Evolutionary conservation across 2,113 vertebrate genomes (phyloP).

Genomic region (Phaethornis superciliosus): DNA sequence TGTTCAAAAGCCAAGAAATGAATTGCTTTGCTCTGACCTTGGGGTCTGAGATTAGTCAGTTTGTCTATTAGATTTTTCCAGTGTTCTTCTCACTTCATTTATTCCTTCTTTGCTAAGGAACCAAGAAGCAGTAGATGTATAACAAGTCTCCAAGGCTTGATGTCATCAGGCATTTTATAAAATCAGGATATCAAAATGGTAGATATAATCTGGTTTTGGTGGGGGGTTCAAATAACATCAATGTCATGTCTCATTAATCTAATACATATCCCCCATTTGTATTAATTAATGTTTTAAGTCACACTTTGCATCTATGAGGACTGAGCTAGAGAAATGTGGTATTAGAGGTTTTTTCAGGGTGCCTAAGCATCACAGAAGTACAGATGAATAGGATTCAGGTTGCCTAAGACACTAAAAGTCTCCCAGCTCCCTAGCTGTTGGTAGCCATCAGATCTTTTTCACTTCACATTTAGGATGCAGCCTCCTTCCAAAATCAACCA

Average conservation of each 20-base stretch:
- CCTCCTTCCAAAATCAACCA: background rate
- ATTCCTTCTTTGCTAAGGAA: constrained; percentile 65
- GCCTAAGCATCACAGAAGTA: background rate
- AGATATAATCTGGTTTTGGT: constrained; percentile 55
- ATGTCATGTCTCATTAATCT: constrained; percentile 70
- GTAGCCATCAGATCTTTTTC: background rate
- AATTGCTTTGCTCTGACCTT: constrained; percentile 80
- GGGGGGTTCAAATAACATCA: constrained; percentile 70
- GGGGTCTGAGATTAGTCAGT: constrained; percentile 73
- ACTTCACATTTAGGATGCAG: background rate
- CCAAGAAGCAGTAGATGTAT: constrained; percentile 10
- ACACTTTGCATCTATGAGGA: constrained; percentile 47
- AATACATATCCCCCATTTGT: constrained; percentile 50
- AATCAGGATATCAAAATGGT: constrained; percentile 58
- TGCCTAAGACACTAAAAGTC: background rate
- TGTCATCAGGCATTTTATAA: constrained; percentile 59
- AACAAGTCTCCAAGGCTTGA: constrained; percentile 55
- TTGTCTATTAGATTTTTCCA: constrained; percentile 75
- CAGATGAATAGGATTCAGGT: background rate
- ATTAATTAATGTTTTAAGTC: constrained; percentile 70
- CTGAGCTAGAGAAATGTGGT: constrained; percentile 3
- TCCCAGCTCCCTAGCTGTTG: background rate
- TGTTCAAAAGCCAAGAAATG: constrained; percentile 73
- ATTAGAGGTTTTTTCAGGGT: background rate
- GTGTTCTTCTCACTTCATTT: constrained; percentile 78